These are phyloP conservation scores for Neopipo cinnamomea DNA, from an alignment of 2,113 vertebrate genomes.

Conservation along the genomic window DNA sequence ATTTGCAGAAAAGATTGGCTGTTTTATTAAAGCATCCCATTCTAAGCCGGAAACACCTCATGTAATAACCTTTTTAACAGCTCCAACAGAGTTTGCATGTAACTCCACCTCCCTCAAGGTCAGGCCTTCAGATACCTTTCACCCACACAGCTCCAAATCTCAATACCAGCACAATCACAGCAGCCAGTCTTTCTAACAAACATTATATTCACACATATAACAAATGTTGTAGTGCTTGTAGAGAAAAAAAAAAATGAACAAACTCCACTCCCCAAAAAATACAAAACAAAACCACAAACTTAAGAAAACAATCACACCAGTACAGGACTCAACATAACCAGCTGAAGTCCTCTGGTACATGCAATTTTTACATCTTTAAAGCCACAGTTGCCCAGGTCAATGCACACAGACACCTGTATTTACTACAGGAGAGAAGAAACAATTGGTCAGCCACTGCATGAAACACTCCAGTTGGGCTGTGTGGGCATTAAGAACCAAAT, in stretches of 20 bases:
- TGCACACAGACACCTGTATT: neutral
- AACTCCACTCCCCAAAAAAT: neutral
- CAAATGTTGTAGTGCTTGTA: neutral
- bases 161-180: neutral
- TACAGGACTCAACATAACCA: neutral
- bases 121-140: neutral
- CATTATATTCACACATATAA: neutral
- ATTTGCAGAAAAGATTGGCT: neutral
- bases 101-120: neutral
- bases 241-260: neutral
- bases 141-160: neutral
- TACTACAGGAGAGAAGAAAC: neutral
- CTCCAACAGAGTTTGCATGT: fast-evolving
- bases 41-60: neutral
- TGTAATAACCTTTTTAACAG: neutral
- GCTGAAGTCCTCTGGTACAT: neutral
- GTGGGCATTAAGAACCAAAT: neutral
- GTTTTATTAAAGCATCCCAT: neutral
- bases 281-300: neutral
- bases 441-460: neutral
- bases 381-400: neutral
- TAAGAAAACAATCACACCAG: neutral
- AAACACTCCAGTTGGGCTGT: neutral
- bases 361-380: neutral
- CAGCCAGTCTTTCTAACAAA: neutral